These are phyloP conservation scores for Isoperla grammatica DNA, from an alignment of 2,888 invertebrate species.

Conservation along the genomic window DNA sequence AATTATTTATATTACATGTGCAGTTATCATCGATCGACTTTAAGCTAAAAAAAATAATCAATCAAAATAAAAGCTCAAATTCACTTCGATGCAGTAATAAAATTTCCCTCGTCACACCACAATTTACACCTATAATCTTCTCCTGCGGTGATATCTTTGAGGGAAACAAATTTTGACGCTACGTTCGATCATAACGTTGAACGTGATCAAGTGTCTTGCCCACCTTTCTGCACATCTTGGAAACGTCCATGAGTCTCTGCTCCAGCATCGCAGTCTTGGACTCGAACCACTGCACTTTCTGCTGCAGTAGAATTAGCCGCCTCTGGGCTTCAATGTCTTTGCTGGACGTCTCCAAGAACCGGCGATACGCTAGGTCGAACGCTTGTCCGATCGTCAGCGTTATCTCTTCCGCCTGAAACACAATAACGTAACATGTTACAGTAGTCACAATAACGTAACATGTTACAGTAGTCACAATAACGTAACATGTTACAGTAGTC, in stretches of 20 bases:
- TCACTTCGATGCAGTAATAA: too few species aligned
- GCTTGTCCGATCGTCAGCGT: slow-evolving; percentile 98
- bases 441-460: too few species aligned
- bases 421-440: neutral
- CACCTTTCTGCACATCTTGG: slow-evolving; percentile 49
- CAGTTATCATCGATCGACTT: too few species aligned
- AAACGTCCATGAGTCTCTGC: slow-evolving; percentile 67
- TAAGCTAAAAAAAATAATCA: neutral
- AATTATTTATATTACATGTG: too few species aligned
- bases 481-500: too few species aligned
- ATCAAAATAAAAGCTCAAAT: neutral
- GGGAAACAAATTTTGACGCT: too few species aligned
- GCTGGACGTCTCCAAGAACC: slow-evolving; percentile 88
- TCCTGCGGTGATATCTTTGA: too few species aligned
- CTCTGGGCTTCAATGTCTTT: slow-evolving; percentile 82
- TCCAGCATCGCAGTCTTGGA: slow-evolving; percentile 78
- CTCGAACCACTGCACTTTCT: slow-evolving; percentile 82
- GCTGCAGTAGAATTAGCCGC: slow-evolving; percentile 67
- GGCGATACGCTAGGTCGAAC: slow-evolving; percentile 91
- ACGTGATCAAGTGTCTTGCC: too few species aligned
- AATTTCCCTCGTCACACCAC: too few species aligned
- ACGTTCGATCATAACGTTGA: too few species aligned
- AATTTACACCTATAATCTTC: too few species aligned
- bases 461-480: too few species aligned
- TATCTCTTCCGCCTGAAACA: slow-evolving; percentile 79